Evolutionary conservation across 2,797 vertebrate genomes (phyloP), one percentile per base, ranked within the genome.

Genomic region (Sphenodon punctatus): DNA sequence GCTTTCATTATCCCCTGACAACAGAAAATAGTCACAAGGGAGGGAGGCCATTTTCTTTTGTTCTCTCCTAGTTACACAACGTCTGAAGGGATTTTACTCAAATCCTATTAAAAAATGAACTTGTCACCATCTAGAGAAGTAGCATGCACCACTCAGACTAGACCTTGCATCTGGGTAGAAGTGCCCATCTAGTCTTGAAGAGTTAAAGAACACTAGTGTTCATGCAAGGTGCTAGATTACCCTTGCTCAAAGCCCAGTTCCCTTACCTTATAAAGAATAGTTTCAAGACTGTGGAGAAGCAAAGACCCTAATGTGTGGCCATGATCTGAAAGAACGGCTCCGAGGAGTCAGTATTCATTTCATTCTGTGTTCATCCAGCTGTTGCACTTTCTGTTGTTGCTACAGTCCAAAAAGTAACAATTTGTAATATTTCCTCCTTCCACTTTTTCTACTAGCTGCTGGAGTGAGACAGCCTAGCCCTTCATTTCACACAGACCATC

Each of bases 11-110:
- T 75, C 68, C 75, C 61, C 55, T 51, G 87, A 74, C 42, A 2
- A 3, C 49, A 68, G 87, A 75, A 67, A 84, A 46, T 43, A 16
- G 4, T 67, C n/a, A n/a, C n/a, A n/a, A n/a, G n/a, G n/a, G n/a
- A n/a, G n/a, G n/a, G n/a, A n/a, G 39, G 59, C 66, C 67, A 20
- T 10, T 8, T 80, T 39, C 71, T 23, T 86, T 89, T 74, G 56
- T n/a, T n/a, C 32, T 84, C 84, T 27, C 27, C 6, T 61, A 65
- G 53, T 42, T 85, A 87, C 38, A 4, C 3, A 49, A 20, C 67
- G 25, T 66, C 36, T 48, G 65, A 72, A 61, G 39, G 39, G 36
- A 63, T 88, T 85, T 67, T 72, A 36, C 53, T 46, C 19, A 25
- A 49, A 36, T 38, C n/a, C 7, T 32, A 1, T 75, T 78, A 59